Evolutionary conservation across 2,113 vertebrate species (phyloP), one percentile per base, ranked within the genome.

Genomic region (Glareola pratincola): DNA sequence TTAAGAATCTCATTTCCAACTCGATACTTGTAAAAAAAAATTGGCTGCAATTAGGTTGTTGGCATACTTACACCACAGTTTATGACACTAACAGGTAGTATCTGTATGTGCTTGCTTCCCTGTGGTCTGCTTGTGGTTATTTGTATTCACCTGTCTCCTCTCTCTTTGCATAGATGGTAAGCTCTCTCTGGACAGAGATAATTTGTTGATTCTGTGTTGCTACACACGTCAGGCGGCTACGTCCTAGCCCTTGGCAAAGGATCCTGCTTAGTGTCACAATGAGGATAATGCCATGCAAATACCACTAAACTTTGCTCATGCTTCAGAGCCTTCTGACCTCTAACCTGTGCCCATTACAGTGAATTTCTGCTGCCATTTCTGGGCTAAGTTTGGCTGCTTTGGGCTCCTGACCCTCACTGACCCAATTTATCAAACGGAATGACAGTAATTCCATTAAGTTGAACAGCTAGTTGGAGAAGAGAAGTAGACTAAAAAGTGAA

Each of bases 221-320:
- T 80, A 6, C 63, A 27, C 64, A 43, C 0, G 0, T 29, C 3
- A 0, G 3, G 3, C 60, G 34, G 18, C 69, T 68, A 54, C 13
- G 36, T 92, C 66, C 53, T 59, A 57, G 56, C 45, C 63, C 47
- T 57, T 74, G 72, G 76, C 50, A 73, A 59, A 7, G 20, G 34
- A 76, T 60, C 54, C 69, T 78, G 1, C 12, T 30, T 81, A 1
- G 11, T 45, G 76, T 72, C 77, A 81, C 56, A 57, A 39, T 24
- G 54, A 60, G 71, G 73, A 82, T 89, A 87, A 87, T 94, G 69
- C 36, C 53, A 72, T 95, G 92, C 34, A 94, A 96, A 96, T 89
- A 50, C n/a, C 10, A 12, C 57, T 83, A 34, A 76, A 82, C 69
- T 90, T 92, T 72, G 57, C 45, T 62, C 37, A 6, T 66, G 43